Percentiles rank a stretch among this genome's conserved stretches.
Conservation (phyloP, 1,140 invertebrate genomes). For the Gryllus bimaculatus region DNA sequence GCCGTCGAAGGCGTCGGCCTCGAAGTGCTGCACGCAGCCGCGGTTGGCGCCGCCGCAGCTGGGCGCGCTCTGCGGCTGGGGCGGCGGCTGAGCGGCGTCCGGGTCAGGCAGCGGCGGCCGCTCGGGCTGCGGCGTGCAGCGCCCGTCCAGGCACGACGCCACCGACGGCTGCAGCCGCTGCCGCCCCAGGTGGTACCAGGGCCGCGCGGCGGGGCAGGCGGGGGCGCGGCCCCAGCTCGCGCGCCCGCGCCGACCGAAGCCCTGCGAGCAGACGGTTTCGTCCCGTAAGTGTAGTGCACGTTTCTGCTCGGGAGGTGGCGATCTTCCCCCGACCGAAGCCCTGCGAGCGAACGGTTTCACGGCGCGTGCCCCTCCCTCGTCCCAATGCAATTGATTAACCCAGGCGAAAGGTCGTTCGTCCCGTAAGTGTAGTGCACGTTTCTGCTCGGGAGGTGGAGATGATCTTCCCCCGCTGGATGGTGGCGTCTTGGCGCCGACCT, state of each 20-base stretch:
- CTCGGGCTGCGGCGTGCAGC: not conserved
- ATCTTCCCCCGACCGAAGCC: too few relatives aligned
- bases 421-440: too few relatives aligned
- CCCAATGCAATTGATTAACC: too few relatives aligned
- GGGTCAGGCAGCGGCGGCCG: not conserved
- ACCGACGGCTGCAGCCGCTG: constrained; percentile 42
- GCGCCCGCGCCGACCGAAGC: not conserved
- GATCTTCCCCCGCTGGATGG: not conserved
- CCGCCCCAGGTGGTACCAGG: constrained; percentile 41
- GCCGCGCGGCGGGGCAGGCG: not conserved
- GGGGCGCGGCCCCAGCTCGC: too few relatives aligned
- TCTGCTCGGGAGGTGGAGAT: too few relatives aligned
- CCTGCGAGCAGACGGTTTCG: not conserved
- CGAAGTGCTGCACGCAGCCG: constrained; percentile 26
- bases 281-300: too few relatives aligned
- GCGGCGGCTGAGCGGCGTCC: not conserved
- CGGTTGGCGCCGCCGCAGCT: not conserved
- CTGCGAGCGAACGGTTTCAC: too few relatives aligned
- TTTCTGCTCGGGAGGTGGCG: too few relatives aligned
- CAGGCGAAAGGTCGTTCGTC: too few relatives aligned
- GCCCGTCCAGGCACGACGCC: constrained; percentile 25
- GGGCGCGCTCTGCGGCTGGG: not conserved
- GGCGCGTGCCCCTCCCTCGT: too few relatives aligned
- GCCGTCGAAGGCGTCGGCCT: constrained; percentile 32
- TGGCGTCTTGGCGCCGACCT: too few relatives aligned